These are phyloP conservation scores for Sweltsa coloradensis DNA, from an alignment of 1,140 invertebrate species.

Conservation along the genomic window DNA sequence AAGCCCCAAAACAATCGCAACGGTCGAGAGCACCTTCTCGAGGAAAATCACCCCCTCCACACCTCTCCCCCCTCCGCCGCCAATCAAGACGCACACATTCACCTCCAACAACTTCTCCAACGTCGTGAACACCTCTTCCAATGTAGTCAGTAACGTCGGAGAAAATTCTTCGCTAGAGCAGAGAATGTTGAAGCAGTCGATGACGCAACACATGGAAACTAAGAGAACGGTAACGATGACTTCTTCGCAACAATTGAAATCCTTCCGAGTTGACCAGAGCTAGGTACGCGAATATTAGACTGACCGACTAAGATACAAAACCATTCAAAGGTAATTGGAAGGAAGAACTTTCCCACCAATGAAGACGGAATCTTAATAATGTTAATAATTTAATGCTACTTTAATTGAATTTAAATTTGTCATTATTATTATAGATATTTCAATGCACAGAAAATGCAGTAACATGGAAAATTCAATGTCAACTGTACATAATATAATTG, in stretches of 20 bases:
- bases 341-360: too few species aligned
- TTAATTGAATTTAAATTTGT: too few species aligned
- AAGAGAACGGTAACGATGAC: conserved; percentile 8
- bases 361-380: too few species aligned
- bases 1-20: not conserved
- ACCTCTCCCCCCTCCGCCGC: not conserved
- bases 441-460: too few species aligned
- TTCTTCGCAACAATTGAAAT: not conserved
- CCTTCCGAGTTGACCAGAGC: conserved; percentile 4
- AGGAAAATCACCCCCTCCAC: not conserved
- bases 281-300: too few species aligned
- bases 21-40: not conserved
- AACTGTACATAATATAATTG: too few species aligned
- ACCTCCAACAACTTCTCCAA: conserved; percentile 3
- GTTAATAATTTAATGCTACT: too few species aligned
- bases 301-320: too few species aligned
- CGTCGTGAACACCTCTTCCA: not conserved
- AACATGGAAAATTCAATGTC: too few species aligned
- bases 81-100: conserved; percentile 1
- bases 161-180: conserved; percentile 4
- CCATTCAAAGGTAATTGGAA: too few species aligned
- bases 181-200: conserved; percentile 10
- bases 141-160: not conserved
- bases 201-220: conserved; percentile 5
- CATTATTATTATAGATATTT: too few species aligned